phyloP scores from a whole-genome alignment of 2,888 invertebrate genomes.

The Harmothoe impar region DNA sequence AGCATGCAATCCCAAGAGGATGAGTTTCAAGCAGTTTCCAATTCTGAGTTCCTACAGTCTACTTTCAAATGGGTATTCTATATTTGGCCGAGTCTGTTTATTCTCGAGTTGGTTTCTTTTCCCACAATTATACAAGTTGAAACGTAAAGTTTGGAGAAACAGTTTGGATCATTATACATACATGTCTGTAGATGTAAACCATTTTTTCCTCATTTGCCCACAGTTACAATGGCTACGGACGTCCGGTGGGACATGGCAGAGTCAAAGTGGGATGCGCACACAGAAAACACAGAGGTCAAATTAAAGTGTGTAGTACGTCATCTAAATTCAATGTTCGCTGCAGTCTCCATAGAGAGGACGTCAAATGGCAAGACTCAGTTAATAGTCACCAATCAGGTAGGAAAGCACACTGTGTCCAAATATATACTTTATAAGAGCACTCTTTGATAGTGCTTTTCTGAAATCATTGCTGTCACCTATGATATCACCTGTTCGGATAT shows the following conservation, averaged over 20 bases:
- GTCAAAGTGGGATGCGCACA: background rate
- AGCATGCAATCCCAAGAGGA: too few relatives aligned
- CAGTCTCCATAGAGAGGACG: conserved; percentile 43
- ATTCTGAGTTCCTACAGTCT: background rate
- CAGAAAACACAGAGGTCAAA: background rate
- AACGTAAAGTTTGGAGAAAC: too few relatives aligned
- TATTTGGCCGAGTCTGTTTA: background rate
- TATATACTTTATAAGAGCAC: too few relatives aligned
- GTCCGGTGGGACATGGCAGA: conserved; percentile 36
- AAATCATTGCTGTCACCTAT: too few relatives aligned
- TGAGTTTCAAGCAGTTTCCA: background rate
- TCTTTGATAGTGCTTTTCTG: too few relatives aligned
- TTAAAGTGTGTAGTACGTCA: conserved; percentile 14
- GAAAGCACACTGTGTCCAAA: too few relatives aligned
- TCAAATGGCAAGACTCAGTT: background rate
- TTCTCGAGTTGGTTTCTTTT: background rate
- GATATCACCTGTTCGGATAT: too few relatives aligned
- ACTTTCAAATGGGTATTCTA: background rate
- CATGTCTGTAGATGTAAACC: background rate
- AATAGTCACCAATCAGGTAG: conserved; percentile 8
- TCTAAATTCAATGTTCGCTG: background rate
- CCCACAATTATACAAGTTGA: background rate
- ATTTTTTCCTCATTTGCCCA: background rate
- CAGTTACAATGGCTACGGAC: background rate
- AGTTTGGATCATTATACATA: background rate